Evolutionary conservation across 2,888 invertebrate genomes (phyloP), one percentile per base, ranked within the genome.

Genomic region (Eilema depressum): DNA sequence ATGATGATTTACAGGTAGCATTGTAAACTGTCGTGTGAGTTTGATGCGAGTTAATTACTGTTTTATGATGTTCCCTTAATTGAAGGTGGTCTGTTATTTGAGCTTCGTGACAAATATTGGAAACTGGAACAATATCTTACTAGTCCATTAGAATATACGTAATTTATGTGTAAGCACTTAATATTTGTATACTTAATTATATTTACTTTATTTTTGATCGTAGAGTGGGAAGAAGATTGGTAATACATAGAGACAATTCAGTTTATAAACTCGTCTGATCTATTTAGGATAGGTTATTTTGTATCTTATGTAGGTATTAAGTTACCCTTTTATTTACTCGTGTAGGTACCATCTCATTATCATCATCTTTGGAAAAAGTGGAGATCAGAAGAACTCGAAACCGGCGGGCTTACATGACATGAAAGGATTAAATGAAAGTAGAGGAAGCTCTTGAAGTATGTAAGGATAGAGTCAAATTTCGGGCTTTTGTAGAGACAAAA

Each of bases 21-120:
- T 66, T 37, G 73, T 79, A 63, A 66, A 63, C 63, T 75, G 79
- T 75, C 71, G 66, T 33, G 37, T 65, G 56, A 37, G 60, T 64
- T 69, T 69, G 64, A 68, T 64, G 41, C 20, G n/a, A 63, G 37
- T 69, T 69, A 69, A 69, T 69, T 62, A 73, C 61, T 66, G 47
- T 73, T 72, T 60, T 65, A 26, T 69, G 63, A 59, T 63, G 59
- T 57, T 61, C 30, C 25, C 23, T 28, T 60, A 47, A 69, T 63
- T n/a, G 30, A 14, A 37, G 11, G 8, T 63, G 59, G 57, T 62
- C n/a, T 30, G 23, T 53, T 62, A 60, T 66, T 67, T 67, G 61
- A 5, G 61, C 10, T 57, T 17, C 57, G 37, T n/a, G 28, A 56
- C 26, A 28, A 65, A 20, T 30, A 28, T n/a, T n/a, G 59, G 8